Conservation (phyloP, 2,888 invertebrate genomes). For the Lasioglossum marginatum region DNA sequence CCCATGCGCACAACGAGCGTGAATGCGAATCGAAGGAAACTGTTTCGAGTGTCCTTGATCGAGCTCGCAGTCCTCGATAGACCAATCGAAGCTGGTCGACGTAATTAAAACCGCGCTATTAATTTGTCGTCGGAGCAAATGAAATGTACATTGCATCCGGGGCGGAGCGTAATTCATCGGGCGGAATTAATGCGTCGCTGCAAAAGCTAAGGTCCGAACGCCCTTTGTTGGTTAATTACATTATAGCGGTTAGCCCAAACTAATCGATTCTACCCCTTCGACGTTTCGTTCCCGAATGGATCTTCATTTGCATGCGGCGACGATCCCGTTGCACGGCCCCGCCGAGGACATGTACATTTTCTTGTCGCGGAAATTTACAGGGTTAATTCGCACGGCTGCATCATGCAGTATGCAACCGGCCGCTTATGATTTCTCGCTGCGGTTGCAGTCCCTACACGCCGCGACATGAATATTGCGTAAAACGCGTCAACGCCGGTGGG, state of each 20-base stretch:
- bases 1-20: not conserved
- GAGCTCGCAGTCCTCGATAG: not conserved
- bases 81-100: not conserved
- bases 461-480: conserved; percentile 6
- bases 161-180: conserved; percentile 44
- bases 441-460: not conserved
- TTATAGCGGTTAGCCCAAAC: conserved; percentile 23
- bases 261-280: conserved; percentile 59
- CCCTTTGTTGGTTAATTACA: conserved; percentile 50
- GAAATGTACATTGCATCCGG: conserved; percentile 46
- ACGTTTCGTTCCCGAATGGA: conserved; percentile 52
- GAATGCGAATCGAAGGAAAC: not conserved
- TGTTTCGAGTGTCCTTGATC: not conserved
- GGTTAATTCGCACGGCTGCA: conserved; percentile 21
- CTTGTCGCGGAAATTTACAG: conserved; percentile 2
- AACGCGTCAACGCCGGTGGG: not conserved
- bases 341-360: conserved; percentile 28
- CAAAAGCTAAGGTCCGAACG: conserved; percentile 29
- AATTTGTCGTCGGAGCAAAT: conserved; percentile 57
- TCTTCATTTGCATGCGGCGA: conserved; percentile 39
- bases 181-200: conserved; percentile 44
- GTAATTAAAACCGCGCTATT: conserved; percentile 40
- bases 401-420: not conserved
- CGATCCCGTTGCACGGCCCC: conserved; percentile 1
- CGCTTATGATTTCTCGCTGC: conserved; percentile 1